Evolutionary conservation across 2,888 invertebrate species (phyloP), one percentile per base, ranked within the genome.

Genomic region (Prenolepis imparis): DNA sequence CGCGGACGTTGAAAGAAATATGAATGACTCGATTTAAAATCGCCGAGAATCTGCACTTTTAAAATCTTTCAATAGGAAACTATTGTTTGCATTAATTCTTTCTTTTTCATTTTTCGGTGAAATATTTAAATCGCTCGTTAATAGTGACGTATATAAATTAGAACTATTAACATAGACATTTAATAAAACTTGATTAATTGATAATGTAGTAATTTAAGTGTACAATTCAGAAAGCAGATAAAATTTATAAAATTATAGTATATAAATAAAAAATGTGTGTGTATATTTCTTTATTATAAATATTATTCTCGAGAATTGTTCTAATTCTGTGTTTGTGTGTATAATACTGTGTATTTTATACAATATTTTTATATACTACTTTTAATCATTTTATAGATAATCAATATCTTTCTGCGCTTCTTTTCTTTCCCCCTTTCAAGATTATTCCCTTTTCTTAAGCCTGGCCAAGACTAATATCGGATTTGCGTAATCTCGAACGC

Each of bases 401-500:
- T 74, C 44, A n/a, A 39, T 4, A n/a, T 70, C 52, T 61, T 52
- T 28, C n/a, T 55, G 2, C 32, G 32, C 28, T 36, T 59, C 28
- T 48, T 64, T 52, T 48, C 32, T 28, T 61, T 32, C 32, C 39
- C 32, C 18, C 15, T 12, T 28, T 48, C 64, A 15, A 32, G 15
- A 41, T 44, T 57, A 66, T 67, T 75, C 66, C 44, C 57, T 67
- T 55, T 64, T 6, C 52, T 48, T 28, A 8, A 57, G 41, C 39
- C 63, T 21, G 24, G 21, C 72, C 44, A 82, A 64, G 72, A 81
- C 81, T 84, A 81, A 84, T 81, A 81, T 81, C 72, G 72, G 81
- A 84, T 84, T 84, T 84, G 44, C 59, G 66, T 77, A 77, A 77
- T 77, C 77, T 77, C 55, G 66, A 55, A 39, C n/a, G 39, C 77